Percentiles rank a stretch among this genome's conserved stretches.
These are phyloP conservation scores for Chiloscyllium punctatum DNA, from an alignment of 2,797 vertebrate species.

Conservation along the genomic window DNA sequence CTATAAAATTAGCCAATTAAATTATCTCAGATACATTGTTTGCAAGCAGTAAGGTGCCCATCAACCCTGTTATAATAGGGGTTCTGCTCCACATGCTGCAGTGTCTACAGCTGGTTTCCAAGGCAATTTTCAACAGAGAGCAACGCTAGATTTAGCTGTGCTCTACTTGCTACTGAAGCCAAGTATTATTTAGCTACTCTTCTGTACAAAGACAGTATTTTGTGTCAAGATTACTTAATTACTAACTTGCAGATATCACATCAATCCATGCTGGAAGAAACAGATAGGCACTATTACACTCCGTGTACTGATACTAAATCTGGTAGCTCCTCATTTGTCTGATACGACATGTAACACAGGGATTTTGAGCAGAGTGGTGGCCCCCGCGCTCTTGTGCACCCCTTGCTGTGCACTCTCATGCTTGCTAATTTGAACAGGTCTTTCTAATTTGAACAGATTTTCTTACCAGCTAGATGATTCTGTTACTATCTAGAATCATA, in stretches of 20 bases:
- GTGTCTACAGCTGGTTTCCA: constrained; percentile 9
- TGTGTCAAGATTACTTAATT: constrained; percentile 31
- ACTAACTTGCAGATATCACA: neutral
- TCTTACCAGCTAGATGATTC: neutral
- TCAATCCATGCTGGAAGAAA: neutral
- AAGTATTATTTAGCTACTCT: constrained; percentile 8
- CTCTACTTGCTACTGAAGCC: neutral
- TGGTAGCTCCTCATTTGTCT: neutral
- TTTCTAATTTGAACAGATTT: neutral
- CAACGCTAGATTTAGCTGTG: neutral
- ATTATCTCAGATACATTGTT: constrained; percentile 29
- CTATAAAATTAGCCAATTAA: constrained; percentile 34
- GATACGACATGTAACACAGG: neutral
- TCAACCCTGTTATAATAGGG: constrained; percentile 20
- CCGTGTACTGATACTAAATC: neutral
- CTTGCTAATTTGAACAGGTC: neutral
- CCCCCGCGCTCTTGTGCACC: neutral
- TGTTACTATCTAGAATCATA: too few relatives aligned
- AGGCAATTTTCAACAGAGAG: neutral
- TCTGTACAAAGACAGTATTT: constrained; percentile 11
- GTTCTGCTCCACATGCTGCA: constrained; percentile 29
- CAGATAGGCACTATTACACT: neutral
- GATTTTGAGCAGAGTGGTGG: neutral
- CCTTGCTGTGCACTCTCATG: neutral
- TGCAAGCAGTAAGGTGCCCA: constrained; percentile 9